A percentile compares a stretch with the other conserved stretches of the same genome.
phyloP scores from a whole-genome alignment of 2,888 invertebrate genomes.

The Monopis laevigella region DNA sequence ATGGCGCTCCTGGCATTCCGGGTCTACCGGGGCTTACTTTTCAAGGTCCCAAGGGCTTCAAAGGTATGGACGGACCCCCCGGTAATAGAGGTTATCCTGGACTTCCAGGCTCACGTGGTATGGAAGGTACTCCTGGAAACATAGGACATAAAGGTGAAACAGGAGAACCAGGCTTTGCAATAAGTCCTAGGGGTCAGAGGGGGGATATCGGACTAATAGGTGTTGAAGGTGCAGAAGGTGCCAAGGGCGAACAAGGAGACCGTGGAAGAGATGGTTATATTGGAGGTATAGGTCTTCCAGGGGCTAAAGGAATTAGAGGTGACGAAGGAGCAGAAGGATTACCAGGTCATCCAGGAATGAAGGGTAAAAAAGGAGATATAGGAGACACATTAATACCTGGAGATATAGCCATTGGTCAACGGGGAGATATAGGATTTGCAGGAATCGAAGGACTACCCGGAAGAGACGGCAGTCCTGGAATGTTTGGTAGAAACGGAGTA shows the following conservation, averaged over 20 bases:
- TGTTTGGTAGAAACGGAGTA: constrained; percentile 56
- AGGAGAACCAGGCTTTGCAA: constrained; percentile 71
- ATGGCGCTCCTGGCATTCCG: constrained; percentile 72
- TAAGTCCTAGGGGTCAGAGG: constrained; percentile 55
- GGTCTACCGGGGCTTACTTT: constrained; percentile 71
- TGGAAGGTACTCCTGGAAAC: constrained; percentile 70
- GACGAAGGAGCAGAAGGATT: constrained; percentile 39
- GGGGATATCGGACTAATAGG: constrained; percentile 59
- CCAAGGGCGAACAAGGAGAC: constrained; percentile 60
- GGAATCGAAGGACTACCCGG: constrained; percentile 57
- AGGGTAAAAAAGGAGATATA: constrained; percentile 60
- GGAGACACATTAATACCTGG: constrained; percentile 42
- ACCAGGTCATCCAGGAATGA: constrained; percentile 37
- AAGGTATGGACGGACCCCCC: constrained; percentile 56
- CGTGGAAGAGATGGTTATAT: constrained; percentile 52
- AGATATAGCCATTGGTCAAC: constrained; percentile 34
- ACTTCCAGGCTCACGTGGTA: constrained; percentile 66
- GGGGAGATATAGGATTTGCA: constrained; percentile 38
- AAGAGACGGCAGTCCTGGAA: constrained; percentile 66
- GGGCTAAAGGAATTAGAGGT: constrained; percentile 61
- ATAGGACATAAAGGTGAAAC: constrained; percentile 63
- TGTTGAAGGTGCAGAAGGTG: constrained; percentile 33
- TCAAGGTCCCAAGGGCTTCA: constrained; percentile 67
- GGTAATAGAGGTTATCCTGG: constrained; percentile 56
- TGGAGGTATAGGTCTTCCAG: constrained; percentile 63